phyloP scores from a whole-genome alignment of 2,888 invertebrate genomes.

The Eupithecia dodoneata region DNA sequence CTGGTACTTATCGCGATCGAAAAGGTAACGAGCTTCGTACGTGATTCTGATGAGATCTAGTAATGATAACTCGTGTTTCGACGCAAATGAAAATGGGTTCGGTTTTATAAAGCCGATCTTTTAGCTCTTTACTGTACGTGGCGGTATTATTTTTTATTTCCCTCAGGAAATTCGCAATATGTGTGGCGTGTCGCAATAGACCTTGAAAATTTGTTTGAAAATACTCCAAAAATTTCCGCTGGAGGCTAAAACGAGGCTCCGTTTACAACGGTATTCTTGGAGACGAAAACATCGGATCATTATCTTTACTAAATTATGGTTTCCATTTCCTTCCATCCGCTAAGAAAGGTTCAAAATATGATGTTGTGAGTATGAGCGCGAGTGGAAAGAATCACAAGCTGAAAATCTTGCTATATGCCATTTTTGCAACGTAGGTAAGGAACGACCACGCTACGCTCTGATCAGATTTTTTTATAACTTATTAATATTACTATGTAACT shows the following conservation, averaged over 20 bases:
- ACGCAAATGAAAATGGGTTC: conserved; percentile 29
- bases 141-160: conserved; percentile 46
- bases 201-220: conserved; percentile 39
- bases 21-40: conserved; percentile 4
- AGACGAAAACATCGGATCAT: conserved; percentile 11
- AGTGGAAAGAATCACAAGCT: neutral
- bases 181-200: conserved; percentile 39
- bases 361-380: neutral
- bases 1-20: neutral
- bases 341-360: conserved; percentile 8
- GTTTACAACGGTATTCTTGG: neutral
- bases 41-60: conserved; percentile 7
- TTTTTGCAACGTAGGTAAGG: neutral
- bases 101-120: conserved; percentile 30
- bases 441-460: neutral
- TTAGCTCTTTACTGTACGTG: conserved; percentile 37
- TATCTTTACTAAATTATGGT: conserved; percentile 7
- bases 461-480: neutral
- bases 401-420: neutral
- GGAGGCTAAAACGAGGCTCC: neutral
- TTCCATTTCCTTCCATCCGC: conserved; percentile 10
- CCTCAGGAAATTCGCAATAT: conserved; percentile 46
- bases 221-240: conserved; percentile 22
- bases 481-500: neutral
- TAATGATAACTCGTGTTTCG: conserved; percentile 14